Base-by-base conservation (phyloP, 2,797 vertebrate genomes). In the Gymnopithys bicolor region DNA sequence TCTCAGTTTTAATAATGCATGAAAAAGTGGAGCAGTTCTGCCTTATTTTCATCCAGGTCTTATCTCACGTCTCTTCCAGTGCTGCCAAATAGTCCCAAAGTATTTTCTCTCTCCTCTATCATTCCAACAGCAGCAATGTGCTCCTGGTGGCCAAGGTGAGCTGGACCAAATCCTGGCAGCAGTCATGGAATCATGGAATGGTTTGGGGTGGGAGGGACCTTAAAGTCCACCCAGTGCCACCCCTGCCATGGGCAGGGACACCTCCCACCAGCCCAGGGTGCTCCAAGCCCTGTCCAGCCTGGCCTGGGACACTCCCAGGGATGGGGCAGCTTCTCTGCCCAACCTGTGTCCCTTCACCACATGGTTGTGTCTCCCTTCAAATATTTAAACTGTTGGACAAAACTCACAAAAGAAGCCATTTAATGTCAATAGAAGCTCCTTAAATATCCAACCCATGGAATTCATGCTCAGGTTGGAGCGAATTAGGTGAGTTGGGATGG, bases 1-100 rank as follows among this genome's bases (percentile, higher is more conserved):
- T 4, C 90, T 69, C 59, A 0, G 17, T 92, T 91, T 96, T 85
- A 89, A 95, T 95, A 95, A 92, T 94, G 71, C 92, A 94, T 91
- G 92, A 19, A 62, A 75, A 84, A 86, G 35, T 1, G n/a, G 53
- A 68, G 48, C 28, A 1, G 75, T n/a, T 68, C 84, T 19, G 71
- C 93, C 92, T 85, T 62, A 32, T 92, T 95, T 89, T 85, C 58
- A 64, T 56, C 48, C 81, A 71, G 32, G 58, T 89, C 75, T 89
- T 64, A 19, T 78, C 74, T 87, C 18, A 8, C 2, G 0, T 86
- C 79, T 79, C 81, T 58, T 78, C 46, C 85, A 37, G 51, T 5
- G 2, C 49, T 60, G 32, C 63, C 78, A 71, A 77, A 49, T 19
- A 37, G 49, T 89, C 79, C 86, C 60, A 12, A 48, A 76, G 78